Percentiles rank a stretch among this genome's conserved stretches.
phyloP scores from a whole-genome alignment of 53 echinoderm and acorn worm genomes.

The Henricia sp. region DNA sequence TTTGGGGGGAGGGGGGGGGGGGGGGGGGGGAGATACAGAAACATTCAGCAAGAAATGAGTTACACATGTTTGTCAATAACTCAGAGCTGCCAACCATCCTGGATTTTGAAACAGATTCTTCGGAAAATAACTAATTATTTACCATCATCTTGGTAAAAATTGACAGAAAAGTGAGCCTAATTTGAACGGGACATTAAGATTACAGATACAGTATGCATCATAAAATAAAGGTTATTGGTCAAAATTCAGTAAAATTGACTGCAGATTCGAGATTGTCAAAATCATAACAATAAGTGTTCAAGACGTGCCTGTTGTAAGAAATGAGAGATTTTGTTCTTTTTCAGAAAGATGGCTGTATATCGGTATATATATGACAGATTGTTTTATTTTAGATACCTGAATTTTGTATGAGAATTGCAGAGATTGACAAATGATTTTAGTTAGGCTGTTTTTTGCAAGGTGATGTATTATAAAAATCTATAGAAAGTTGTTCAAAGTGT shows the following conservation, averaged over 20 bases:
- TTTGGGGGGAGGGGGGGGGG: no score
- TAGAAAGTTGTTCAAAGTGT: neutral
- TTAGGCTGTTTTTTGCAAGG: conserved; percentile 1
- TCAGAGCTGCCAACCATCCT: no score
- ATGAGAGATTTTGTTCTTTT: conserved; percentile 29
- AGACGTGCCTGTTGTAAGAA: conserved; percentile 46
- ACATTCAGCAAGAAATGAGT: no score
- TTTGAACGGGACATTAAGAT: no score
- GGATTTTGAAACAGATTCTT: no score
- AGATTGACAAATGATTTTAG: conserved; percentile 4
- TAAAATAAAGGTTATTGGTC: no score
- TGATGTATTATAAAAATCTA: conserved; percentile 14
- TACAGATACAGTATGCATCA: no score
- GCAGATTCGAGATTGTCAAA: conserved; percentile 14
- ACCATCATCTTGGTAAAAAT: no score
- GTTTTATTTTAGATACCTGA: conserved; percentile 58
- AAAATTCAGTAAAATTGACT: neutral
- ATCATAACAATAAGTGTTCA: conserved; percentile 34
- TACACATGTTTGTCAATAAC: no score
- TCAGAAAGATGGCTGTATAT: conserved; percentile 43
- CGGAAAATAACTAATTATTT: no score
- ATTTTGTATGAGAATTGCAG: conserved; percentile 25
- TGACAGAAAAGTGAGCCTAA: no score
- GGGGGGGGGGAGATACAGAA: no score
- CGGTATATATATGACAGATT: conserved; percentile 50